phyloP scores from a whole-genome alignment of 2,113 vertebrate genomes.

The Thalassoma bifasciatum region DNA sequence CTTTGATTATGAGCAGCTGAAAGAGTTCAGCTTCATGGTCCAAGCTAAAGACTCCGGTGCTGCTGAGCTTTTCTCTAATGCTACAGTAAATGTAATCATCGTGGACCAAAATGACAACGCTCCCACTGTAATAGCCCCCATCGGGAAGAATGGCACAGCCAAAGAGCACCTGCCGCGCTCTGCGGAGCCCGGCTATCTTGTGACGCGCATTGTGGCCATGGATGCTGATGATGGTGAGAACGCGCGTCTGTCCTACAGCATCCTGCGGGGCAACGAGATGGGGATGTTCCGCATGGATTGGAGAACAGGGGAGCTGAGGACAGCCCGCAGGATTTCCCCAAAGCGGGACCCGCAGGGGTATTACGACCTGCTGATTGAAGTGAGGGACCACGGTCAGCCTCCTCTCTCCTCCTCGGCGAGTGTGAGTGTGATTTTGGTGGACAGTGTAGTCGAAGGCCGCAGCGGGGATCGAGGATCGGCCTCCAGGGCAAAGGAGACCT shows the following conservation, averaged over 20 bases:
- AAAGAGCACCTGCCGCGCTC: conserved; percentile 91
- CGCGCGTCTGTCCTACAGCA: conserved; percentile 95
- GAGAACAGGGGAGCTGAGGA: conserved; percentile 96
- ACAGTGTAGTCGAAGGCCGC: conserved; percentile 88
- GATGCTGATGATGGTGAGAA: conserved; percentile 97
- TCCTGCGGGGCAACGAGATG: conserved; percentile 94
- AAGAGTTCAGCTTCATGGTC: conserved; percentile 95
- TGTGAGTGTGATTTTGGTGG: conserved; percentile 91
- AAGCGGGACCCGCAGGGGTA: conserved; percentile 93
- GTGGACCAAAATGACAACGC: conserved; percentile 98
- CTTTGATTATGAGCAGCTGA: conserved; percentile 97
- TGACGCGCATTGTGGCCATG: conserved; percentile 93
- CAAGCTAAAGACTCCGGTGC: conserved; percentile 91
- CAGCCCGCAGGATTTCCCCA: conserved; percentile 89
- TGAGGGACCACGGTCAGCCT: conserved; percentile 96
- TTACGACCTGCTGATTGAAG: conserved; percentile 95
- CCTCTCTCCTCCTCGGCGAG: conserved; percentile 94
- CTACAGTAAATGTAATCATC: conserved; percentile 92
- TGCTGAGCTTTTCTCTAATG: conserved; percentile 88
- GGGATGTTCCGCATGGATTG: conserved; percentile 97
- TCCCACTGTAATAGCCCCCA: conserved; percentile 82
- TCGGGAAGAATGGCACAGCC: conserved; percentile 90
- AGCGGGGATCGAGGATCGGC: conserved; percentile 77
- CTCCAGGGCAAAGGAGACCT: conserved; percentile 87
- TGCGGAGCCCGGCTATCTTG: conserved; percentile 94